Percentiles rank a stretch among this genome's conserved stretches.
phyloP scores from a whole-genome alignment of 2,888 invertebrate genomes.

The Melanotus villosus region DNA sequence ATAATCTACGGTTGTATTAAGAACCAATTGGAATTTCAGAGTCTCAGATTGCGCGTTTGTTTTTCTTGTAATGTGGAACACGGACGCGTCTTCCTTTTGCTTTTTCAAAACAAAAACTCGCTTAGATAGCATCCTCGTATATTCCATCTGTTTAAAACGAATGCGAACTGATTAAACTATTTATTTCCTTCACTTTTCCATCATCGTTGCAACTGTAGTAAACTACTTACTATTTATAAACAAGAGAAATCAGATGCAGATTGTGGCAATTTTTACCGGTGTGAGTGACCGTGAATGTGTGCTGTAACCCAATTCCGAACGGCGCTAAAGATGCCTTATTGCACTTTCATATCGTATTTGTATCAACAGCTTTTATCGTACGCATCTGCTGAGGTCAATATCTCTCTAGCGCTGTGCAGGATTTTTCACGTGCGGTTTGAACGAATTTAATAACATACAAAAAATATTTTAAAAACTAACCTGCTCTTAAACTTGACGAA shows the following conservation, averaged over 20 bases:
- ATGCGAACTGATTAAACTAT: conserved; percentile 28
- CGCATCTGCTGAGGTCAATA: conserved; percentile 45
- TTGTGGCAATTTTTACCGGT: conserved; percentile 53
- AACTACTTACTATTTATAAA: conserved; percentile 62
- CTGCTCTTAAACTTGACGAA: too few relatives aligned
- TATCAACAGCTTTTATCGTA: conserved; percentile 45
- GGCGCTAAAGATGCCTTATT: conserved; percentile 55
- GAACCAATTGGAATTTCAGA: too few relatives aligned
- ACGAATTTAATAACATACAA: too few relatives aligned
- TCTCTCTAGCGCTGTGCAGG: conserved; percentile 33
- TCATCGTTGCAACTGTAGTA: conserved; percentile 41
- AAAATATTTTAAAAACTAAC: too few relatives aligned
- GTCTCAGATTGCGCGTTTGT: too few relatives aligned
- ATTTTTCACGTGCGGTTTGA: conserved; percentile 24
- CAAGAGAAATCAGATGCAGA: conserved; percentile 61
- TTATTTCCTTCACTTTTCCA: conserved; percentile 48
- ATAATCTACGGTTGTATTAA: too few relatives aligned
- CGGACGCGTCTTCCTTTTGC: neutral
- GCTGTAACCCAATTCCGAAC: conserved; percentile 62
- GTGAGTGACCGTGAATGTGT: conserved; percentile 60
- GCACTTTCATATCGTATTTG: conserved; percentile 55
- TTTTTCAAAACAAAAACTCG: too few relatives aligned
- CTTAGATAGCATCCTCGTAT: neutral
- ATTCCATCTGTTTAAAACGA: conserved; percentile 12
- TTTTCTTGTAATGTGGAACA: neutral